Evolutionary conservation across 2,797 vertebrate species (phyloP).

Genomic region (Philypnodon macrostomus): DNA sequence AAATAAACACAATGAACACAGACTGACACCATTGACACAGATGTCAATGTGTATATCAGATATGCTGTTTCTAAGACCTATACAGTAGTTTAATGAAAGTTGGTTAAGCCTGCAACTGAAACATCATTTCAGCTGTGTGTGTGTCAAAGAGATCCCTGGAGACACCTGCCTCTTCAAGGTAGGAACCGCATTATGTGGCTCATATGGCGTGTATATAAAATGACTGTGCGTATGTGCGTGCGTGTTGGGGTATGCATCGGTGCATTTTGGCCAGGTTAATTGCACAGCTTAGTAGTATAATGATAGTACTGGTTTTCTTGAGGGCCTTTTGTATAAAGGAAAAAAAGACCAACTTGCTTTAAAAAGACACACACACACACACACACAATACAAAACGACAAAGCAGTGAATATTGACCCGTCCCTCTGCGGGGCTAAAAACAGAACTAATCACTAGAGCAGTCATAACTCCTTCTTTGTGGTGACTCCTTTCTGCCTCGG

Average conservation of each 20-base stretch:
- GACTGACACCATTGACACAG: no score
- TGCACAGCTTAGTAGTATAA: constrained; percentile 65
- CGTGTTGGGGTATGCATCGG: constrained; percentile 9
- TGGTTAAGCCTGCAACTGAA: background rate
- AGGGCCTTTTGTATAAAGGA: constrained; percentile 29
- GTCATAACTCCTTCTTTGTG: constrained; percentile 69
- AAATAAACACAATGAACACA: background rate
- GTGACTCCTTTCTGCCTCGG: constrained; percentile 48
- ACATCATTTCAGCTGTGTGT: no score
- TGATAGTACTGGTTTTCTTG: constrained; percentile 60
- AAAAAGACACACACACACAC: constrained; percentile 27
- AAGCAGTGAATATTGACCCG: constrained; percentile 73
- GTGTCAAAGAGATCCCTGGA: constrained; percentile 1
- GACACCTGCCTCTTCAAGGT: constrained; percentile 1
- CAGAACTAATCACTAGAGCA: constrained; percentile 72
- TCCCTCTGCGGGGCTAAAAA: constrained; percentile 70
- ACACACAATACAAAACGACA: constrained; percentile 19
- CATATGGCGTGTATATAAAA: constrained; percentile 12
- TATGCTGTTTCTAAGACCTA: background rate
- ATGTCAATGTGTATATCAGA: no score
- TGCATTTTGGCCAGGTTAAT: constrained; percentile 61
- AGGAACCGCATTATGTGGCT: constrained; percentile 3
- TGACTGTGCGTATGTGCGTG: constrained; percentile 5
- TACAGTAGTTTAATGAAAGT: background rate
- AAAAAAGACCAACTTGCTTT: constrained; percentile 21